phyloP scores from a whole-genome alignment of 2,888 invertebrate species.

The Neelides folsomi region DNA sequence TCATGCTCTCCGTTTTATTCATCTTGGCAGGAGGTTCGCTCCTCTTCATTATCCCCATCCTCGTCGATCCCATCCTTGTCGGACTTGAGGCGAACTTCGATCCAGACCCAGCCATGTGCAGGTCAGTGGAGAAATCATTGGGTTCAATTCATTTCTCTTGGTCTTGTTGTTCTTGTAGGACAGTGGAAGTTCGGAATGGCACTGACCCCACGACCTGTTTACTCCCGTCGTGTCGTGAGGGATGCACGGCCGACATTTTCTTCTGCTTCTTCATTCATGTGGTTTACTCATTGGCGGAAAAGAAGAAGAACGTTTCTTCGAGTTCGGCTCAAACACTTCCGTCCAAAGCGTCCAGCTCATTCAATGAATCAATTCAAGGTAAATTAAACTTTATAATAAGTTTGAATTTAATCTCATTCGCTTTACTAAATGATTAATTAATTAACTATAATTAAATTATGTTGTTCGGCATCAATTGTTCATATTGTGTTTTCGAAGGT shows the following conservation, averaged over 20 bases:
- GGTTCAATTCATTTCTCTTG: neutral
- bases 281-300: slow-evolving; percentile 38
- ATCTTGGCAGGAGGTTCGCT: slow-evolving; percentile 58
- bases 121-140: slow-evolving; percentile 12
- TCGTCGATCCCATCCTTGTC: slow-evolving; percentile 47
- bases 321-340: neutral
- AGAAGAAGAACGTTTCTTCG: slow-evolving; percentile 11
- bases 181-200: slow-evolving; percentile 24
- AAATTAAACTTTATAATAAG: too few species aligned
- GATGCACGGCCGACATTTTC: slow-evolving; percentile 65
- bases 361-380: too few species aligned
- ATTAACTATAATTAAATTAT: neutral
- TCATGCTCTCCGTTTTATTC: slow-evolving; percentile 36
- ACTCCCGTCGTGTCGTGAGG: slow-evolving; percentile 66
- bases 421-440: too few species aligned
- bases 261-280: slow-evolving; percentile 55
- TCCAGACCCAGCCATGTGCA: slow-evolving; percentile 21
- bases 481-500: slow-evolving; percentile 34
- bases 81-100: slow-evolving; percentile 29
- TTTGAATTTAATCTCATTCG: too few species aligned
- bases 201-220: slow-evolving; percentile 62
- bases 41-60: slow-evolving; percentile 57
- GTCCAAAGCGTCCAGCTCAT: too few species aligned
- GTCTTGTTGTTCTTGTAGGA: slow-evolving; percentile 14
- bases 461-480: neutral